Conservation (phyloP, 2,888 invertebrate species). For the Coelinius sp. region DNA sequence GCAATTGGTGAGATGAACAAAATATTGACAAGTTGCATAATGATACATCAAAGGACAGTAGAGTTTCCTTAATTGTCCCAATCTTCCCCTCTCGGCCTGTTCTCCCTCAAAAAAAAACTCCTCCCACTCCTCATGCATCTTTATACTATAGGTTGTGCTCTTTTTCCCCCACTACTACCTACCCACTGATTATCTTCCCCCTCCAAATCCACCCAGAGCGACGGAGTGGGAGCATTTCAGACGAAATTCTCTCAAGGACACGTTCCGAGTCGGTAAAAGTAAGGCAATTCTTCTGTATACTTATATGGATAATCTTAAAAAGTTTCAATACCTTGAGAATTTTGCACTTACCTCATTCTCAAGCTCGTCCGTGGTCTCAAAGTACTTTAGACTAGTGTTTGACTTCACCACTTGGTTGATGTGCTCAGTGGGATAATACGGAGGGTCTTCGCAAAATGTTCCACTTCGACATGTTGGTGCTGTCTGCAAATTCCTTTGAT, state of each 20-base stretch:
- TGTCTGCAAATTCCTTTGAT: neutral
- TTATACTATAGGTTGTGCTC: too few relatives aligned
- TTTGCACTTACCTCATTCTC: constrained; percentile 45
- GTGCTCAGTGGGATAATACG: constrained; percentile 47
- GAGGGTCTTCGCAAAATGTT: constrained; percentile 48
- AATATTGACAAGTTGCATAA: too few relatives aligned
- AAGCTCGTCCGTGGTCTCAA: constrained; percentile 42
- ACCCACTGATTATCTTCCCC: too few relatives aligned
- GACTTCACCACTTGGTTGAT: constrained; percentile 41
- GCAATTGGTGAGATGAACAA: neutral
- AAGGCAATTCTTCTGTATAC: neutral
- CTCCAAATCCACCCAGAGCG: too few relatives aligned
- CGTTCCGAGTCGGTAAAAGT: neutral
- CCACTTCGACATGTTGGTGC: constrained; percentile 39
- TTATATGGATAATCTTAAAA: neutral
- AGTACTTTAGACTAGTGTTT: constrained; percentile 37
- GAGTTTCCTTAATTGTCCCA: too few relatives aligned
- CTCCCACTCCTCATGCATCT: too few relatives aligned
- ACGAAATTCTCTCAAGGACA: too few relatives aligned
- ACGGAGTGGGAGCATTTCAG: too few relatives aligned
- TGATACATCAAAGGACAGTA: too few relatives aligned
- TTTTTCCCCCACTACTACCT: too few relatives aligned
- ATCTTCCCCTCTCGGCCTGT: too few relatives aligned
- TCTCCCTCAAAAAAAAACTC: too few relatives aligned
- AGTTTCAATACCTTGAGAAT: neutral